Base-by-base conservation (phyloP, 2,888 invertebrate genomes). In the Andricus quercusramuli region DNA sequence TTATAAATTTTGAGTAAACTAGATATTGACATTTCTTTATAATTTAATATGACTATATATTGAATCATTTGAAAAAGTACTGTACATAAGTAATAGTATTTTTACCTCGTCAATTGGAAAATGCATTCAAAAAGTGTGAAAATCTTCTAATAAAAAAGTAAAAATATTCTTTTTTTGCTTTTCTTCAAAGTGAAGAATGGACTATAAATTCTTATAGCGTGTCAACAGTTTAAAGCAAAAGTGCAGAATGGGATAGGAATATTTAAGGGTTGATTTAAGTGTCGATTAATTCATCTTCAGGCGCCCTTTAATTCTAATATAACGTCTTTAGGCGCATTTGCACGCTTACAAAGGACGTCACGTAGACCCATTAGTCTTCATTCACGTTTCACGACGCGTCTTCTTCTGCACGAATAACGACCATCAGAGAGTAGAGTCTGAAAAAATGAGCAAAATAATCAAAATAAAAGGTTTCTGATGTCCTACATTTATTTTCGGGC, bases 291-390 rank as follows among this genome's bases (percentile, higher is more conserved):
- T 74, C 74, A 56, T 74, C 74, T 74, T 56, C 17, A 51, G 32
- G 56, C 74, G 20, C 74, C 74, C 56, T 56, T 74, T 29, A 74
- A 74, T 74, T 74, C 74, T 74, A 74, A 74, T 74, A 74, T 74
- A 70, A 56, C 47, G 74, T 74, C 74, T 74, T 74, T 74, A 56
- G 29, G 56, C 56, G 74, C 51, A 74, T 74, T 74, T 56, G 32
- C 74, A 74, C 56, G 56, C 56, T 74, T 47, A 51, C 74, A 74
- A 74, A 74, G 56, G 51, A 74, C 74, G 74, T 74, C 74, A 74
- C 74, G 74, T 74, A 74, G 25, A 37, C 13, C 74, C 74, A 74
- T 74, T 74, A 74, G 56, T 74, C 74, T 74, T 74, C 56, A 74
- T 74, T 74, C 32, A 37, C n/a, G 74, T 74, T 74, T 74, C 74